Evolutionary conservation across 2,113 vertebrate genomes (phyloP).

Genomic region (Pedetes capensis): DNA sequence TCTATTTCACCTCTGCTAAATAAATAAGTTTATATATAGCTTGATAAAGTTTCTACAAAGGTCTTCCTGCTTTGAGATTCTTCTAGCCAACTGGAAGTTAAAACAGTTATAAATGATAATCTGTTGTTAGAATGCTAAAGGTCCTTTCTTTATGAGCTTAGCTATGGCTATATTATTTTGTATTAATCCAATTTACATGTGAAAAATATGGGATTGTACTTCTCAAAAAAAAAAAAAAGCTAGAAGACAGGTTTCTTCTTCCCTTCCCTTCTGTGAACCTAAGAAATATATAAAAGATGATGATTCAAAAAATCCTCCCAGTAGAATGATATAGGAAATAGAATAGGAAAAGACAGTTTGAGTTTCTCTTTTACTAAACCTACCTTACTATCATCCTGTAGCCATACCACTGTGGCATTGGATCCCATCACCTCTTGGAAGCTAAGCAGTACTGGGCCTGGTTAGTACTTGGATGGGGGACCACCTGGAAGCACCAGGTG

Average conservation of each 20-base stretch:
- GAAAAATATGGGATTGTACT: neutral
- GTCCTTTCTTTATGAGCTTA: neutral
- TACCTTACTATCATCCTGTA: too few species aligned
- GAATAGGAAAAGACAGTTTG: neutral
- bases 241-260: neutral
- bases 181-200: neutral
- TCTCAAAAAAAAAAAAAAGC: slow-evolving; percentile 19
- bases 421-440: too few species aligned
- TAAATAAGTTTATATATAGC: neutral
- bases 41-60: neutral
- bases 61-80: neutral
- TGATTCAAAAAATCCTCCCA: neutral
- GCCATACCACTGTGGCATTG: too few species aligned
- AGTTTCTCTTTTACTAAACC: neutral
- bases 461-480: too few species aligned
- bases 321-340: neutral
- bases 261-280: neutral
- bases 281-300: neutral
- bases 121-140: slow-evolving; percentile 9
- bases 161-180: neutral
- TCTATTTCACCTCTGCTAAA: neutral
- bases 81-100: neutral
- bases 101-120: neutral
- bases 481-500: too few species aligned
- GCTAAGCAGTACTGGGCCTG: too few species aligned